Conservation (phyloP, 2,888 invertebrate species). For the Coenonympha glycerion region DNA sequence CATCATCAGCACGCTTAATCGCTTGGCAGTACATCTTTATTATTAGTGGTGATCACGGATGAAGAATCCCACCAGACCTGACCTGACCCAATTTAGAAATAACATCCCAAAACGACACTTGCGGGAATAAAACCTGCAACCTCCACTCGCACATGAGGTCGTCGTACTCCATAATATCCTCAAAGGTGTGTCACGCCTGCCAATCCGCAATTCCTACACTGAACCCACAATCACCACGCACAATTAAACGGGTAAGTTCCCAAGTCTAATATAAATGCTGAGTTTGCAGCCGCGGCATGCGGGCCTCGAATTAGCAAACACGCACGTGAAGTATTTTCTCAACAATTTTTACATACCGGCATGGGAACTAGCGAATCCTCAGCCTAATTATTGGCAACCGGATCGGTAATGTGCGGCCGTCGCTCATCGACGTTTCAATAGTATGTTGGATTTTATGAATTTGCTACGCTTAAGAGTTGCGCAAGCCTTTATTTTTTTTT, state of each 20-base stretch:
- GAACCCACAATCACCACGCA: constrained; percentile 8
- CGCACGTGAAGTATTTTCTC: constrained; percentile 62
- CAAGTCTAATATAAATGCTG: constrained; percentile 56
- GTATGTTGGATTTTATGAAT: constrained; percentile 21
- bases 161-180: no score
- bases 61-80: no score
- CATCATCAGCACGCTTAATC: no score
- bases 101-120: no score
- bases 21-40: no score
- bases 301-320: constrained; percentile 59
- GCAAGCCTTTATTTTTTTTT: neutral
- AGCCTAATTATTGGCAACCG: constrained; percentile 54
- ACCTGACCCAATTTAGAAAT: no score
- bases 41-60: no score
- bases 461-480: constrained; percentile 12
- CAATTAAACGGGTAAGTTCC: constrained; percentile 33
- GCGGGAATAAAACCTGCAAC: no score
- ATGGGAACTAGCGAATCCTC: constrained; percentile 59
- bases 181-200: no score
- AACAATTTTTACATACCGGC: constrained; percentile 74
- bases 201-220: neutral
- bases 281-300: constrained; percentile 46
- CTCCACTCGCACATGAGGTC: no score
- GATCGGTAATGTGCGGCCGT: constrained; percentile 42
- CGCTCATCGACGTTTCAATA: constrained; percentile 14